These are phyloP conservation scores for Otolemur garnettii DNA, from an alignment of 2,113 vertebrate species.

Conservation along the genomic window DNA sequence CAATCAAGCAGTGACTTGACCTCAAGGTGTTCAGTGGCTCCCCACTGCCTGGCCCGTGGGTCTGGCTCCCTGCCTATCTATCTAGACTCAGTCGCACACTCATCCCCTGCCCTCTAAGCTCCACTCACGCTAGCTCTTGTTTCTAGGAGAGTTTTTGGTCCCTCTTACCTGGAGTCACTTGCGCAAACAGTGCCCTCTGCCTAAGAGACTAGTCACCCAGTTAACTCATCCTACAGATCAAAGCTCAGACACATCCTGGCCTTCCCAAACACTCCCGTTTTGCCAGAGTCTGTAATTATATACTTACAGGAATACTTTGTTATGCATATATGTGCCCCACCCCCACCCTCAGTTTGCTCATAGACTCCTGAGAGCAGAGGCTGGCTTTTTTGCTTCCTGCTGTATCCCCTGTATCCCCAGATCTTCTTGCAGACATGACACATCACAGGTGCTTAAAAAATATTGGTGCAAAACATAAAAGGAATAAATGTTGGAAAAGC, in stretches of 20 bases:
- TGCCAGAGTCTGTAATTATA: neutral
- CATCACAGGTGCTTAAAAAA: neutral
- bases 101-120: too few relatives aligned
- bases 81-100: neutral
- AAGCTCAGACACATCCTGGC: too few relatives aligned
- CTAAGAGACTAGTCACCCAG: neutral
- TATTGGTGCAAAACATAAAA: neutral
- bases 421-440: neutral
- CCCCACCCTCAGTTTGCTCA: neutral
- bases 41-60: neutral
- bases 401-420: too few relatives aligned
- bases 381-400: neutral
- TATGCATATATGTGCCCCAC: too few relatives aligned
- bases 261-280: neutral
- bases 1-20: neutral
- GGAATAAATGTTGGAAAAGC: neutral
- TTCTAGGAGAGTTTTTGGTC: neutral
- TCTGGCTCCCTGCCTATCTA: neutral
- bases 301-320: neutral
- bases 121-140: neutral
- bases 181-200: neutral
- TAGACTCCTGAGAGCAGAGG: too few relatives aligned
- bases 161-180: neutral
- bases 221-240: neutral
- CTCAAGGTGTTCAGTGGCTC: neutral